Evolutionary conservation across 2,797 vertebrate genomes (phyloP).

Genomic region (Eleutherodactylus coqui): DNA sequence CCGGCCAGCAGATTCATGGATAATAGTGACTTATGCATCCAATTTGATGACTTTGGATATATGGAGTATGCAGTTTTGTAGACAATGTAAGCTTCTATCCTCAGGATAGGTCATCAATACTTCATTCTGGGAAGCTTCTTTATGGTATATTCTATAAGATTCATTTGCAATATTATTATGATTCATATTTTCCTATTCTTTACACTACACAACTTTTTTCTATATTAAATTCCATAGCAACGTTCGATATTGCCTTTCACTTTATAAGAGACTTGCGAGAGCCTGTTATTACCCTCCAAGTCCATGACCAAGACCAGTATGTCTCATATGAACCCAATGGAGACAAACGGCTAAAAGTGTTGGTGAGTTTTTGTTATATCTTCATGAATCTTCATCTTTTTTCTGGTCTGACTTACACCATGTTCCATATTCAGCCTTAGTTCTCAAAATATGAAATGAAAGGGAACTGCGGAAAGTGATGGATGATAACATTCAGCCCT

Average conservation of each 20-base stretch:
- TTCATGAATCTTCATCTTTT: neutral
- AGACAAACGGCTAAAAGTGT: neutral
- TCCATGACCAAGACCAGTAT: neutral
- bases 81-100: no score
- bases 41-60: no score
- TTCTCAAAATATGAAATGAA: neutral
- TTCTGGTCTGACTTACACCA: neutral
- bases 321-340: neutral
- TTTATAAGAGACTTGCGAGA: rapidly evolving
- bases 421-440: neutral
- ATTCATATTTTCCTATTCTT: neutral
- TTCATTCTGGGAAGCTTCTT: no score
- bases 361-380: neutral
- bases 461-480: neutral
- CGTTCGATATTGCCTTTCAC: neutral
- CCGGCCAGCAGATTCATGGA: no score
- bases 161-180: neutral
- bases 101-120: no score
- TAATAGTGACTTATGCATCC: no score
- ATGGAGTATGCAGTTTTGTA: no score
- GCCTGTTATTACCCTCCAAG: neutral
- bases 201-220: neutral
- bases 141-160: no score
- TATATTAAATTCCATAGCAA: neutral
- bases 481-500: neutral